Conservation (phyloP, 1,140 invertebrate genomes). For the Drosophila melanogaster region DNA sequence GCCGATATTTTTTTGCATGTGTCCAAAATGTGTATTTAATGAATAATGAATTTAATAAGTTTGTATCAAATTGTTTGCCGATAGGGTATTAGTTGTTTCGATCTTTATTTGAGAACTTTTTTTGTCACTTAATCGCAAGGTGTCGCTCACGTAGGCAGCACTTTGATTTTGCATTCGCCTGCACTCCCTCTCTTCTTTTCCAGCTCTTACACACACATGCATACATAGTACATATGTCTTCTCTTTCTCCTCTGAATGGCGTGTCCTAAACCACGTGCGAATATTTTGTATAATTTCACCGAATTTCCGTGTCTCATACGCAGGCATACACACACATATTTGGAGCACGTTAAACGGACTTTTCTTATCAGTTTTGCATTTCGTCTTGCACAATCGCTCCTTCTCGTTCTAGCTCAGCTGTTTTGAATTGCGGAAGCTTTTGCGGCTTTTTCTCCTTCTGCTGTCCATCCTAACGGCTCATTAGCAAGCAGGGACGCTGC, state of each 20-base stretch:
- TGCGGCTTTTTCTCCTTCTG: slow-evolving; percentile 44
- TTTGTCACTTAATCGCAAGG: background rate
- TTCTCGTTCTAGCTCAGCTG: slow-evolving; percentile 39
- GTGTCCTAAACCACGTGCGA: slow-evolving; percentile 58
- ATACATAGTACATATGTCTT: background rate
- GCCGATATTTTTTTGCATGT: too few relatives aligned
- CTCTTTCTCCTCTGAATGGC: slow-evolving; percentile 8
- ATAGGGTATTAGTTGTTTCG: slow-evolving; percentile 21
- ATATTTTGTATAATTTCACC: slow-evolving; percentile 38
- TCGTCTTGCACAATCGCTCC: slow-evolving; percentile 39
- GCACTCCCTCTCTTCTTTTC: slow-evolving; percentile 13
- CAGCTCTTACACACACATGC: background rate
- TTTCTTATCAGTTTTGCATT: slow-evolving; percentile 57
- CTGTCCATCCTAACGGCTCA: slow-evolving; percentile 67
- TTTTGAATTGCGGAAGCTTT: slow-evolving; percentile 77
- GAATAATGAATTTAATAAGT: too few relatives aligned
- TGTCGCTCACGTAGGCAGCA: slow-evolving; percentile 72
- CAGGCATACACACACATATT: slow-evolving; percentile 18
- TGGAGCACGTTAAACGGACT: slow-evolving; percentile 28
- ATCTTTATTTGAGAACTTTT: background rate
- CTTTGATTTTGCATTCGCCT: slow-evolving; percentile 54
- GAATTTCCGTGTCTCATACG: slow-evolving; percentile 27
- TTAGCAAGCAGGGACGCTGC: slow-evolving; percentile 59
- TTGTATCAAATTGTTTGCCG: too few relatives aligned
- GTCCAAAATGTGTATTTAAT: too few relatives aligned